Conservation (phyloP, 2,888 invertebrate genomes). For the Diachrysia chrysitis region DNA sequence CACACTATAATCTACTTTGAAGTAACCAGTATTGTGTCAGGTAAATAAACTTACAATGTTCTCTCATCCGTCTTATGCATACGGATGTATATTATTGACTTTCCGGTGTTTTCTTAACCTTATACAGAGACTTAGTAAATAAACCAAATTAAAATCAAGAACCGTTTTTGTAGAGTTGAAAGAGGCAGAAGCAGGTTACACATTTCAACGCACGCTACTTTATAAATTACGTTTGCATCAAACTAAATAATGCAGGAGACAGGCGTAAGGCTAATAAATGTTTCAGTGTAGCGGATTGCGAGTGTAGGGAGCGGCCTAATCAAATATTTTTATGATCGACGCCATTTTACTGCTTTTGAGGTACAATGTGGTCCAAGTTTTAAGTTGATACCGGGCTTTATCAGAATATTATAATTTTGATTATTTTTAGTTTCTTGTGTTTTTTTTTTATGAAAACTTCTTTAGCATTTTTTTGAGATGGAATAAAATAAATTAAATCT, state of each 20-base stretch:
- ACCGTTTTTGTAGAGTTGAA: neutral
- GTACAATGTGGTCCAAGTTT: constrained; percentile 58
- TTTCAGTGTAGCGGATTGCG: constrained; percentile 82
- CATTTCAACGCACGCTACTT: constrained; percentile 44
- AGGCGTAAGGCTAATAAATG: constrained; percentile 77
- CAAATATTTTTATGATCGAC: constrained; percentile 89
- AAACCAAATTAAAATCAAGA: neutral
- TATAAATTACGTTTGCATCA: constrained; percentile 65
- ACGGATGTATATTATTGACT: neutral
- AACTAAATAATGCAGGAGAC: constrained; percentile 65
- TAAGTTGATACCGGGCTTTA: constrained; percentile 9
- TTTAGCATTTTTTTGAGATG: too few species aligned
- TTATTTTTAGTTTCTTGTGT: too few species aligned
- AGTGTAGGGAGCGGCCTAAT: constrained; percentile 82
- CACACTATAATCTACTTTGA: too few species aligned
- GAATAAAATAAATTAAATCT: too few species aligned
- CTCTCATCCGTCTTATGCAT: neutral
- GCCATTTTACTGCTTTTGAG: constrained; percentile 82
- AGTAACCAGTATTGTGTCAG: too few species aligned
- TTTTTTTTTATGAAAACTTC: neutral
- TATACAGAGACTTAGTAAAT: neutral
- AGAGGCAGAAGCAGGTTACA: constrained; percentile 4
- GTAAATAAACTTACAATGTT: neutral
- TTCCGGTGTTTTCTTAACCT: neutral
- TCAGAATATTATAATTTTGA: neutral